phyloP scores from a whole-genome alignment of 1,140 invertebrate genomes.

The Pseudachorutes palmiensis region DNA sequence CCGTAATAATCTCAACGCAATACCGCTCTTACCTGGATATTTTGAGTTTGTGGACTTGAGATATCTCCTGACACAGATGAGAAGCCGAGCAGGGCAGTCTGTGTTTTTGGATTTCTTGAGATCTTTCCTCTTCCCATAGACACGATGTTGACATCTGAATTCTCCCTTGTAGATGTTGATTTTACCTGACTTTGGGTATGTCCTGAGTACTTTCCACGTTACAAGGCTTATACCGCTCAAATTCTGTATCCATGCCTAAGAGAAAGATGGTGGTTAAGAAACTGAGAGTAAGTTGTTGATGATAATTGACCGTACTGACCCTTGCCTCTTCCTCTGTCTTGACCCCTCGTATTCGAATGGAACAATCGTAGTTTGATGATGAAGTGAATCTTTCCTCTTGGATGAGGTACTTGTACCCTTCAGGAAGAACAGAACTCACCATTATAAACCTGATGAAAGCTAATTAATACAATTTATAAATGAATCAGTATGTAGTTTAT shows the following conservation, averaged over 20 bases:
- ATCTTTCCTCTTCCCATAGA: background rate
- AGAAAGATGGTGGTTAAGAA: background rate
- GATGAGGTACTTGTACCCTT: slow-evolving; percentile 1
- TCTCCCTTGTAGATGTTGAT: background rate
- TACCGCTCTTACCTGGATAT: background rate
- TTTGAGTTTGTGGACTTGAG: background rate
- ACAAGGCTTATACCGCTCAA: background rate
- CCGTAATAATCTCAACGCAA: no score
- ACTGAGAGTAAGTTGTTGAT: background rate
- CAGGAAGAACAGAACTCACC: background rate
- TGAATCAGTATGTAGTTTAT: background rate
- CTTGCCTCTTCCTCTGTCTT: background rate
- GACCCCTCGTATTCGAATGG: background rate
- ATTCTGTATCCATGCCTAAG: background rate
- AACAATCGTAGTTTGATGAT: background rate
- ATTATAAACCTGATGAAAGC: background rate
- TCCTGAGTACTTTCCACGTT: background rate
- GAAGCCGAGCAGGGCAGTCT: background rate
- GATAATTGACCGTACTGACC: background rate
- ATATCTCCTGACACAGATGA: background rate
- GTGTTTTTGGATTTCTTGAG: background rate
- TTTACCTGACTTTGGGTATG: background rate
- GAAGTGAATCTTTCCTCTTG: background rate
- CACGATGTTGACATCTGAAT: slow-evolving; percentile 3
- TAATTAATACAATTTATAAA: background rate